A percentile compares a stretch with the other conserved stretches of the same genome.
Conservation (phyloP, 2,888 invertebrate genomes). For the Pardosa pseudoannulata region DNA sequence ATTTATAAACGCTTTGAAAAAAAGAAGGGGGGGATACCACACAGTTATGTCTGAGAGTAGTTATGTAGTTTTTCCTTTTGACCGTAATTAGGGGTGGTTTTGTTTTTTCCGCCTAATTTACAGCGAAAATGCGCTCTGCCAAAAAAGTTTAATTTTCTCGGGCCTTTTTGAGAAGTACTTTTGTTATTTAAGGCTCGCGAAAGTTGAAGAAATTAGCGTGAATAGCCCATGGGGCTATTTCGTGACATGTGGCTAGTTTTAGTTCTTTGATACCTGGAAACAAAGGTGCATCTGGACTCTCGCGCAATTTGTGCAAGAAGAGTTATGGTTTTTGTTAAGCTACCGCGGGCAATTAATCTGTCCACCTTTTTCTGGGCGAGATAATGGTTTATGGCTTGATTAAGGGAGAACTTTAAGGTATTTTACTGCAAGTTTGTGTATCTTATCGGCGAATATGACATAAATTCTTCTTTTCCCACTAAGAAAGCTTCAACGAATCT, state of each 20-base stretch:
- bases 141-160: constrained; percentile 65
- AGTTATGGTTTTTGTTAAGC: constrained; percentile 3
- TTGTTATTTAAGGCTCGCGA: constrained; percentile 27
- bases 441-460: not conserved
- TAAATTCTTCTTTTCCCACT: not conserved
- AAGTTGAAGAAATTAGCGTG: constrained; percentile 45
- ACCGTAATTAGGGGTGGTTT: constrained; percentile 67
- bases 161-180: constrained; percentile 46
- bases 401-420: not conserved
- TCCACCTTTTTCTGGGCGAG: not conserved
- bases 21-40: not conserved
- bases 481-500: not conserved
- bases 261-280: constrained; percentile 1
- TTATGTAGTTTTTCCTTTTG: constrained; percentile 27
- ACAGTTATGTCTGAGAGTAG: constrained; percentile 1
- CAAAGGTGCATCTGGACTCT: not conserved
- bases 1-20: constrained; percentile 60
- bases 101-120: constrained; percentile 52
- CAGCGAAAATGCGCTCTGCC: constrained; percentile 30
- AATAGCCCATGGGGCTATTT: constrained; percentile 36
- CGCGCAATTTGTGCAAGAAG: not conserved
- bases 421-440: constrained; percentile 1
- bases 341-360: not conserved
- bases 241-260: constrained; percentile 9
- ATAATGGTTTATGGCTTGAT: not conserved